Conservation (phyloP, 2,113 vertebrate species). For the Hyla sarda region DNA sequence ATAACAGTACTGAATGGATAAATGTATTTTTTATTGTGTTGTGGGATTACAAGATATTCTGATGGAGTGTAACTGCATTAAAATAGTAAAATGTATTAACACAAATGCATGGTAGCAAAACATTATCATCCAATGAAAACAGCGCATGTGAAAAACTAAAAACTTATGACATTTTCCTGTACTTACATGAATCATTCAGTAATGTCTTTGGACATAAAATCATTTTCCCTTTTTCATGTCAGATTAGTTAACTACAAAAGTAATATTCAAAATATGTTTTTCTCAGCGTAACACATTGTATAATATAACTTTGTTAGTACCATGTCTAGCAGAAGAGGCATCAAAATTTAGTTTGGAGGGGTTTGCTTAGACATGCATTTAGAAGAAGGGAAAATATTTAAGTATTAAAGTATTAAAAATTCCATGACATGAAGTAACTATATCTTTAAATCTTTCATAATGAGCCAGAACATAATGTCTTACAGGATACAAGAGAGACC, state of each 20-base stretch:
- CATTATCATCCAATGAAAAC: too few species aligned
- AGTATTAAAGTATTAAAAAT: neutral
- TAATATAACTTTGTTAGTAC: neutral
- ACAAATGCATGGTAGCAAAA: too few species aligned
- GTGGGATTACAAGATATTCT: too few species aligned
- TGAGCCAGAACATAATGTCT: neutral
- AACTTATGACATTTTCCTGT: neutral
- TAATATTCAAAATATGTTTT: neutral
- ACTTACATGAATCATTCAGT: neutral
- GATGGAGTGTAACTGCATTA: too few species aligned
- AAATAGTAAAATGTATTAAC: too few species aligned
- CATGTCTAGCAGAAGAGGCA: neutral
- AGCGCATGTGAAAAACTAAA: neutral
- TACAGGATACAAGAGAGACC: slow-evolving; percentile 11
- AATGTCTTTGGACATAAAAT: neutral
- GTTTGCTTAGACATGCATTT: neutral
- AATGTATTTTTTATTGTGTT: too few species aligned
- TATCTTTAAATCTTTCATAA: neutral
- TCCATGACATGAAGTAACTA: neutral
- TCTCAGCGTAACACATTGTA: neutral
- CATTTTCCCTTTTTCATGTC: neutral
- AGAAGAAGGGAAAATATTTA: neutral
- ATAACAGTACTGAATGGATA: too few species aligned
- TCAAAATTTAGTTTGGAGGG: neutral
- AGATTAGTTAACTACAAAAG: neutral